Evolutionary conservation across 2,888 invertebrate species (phyloP).

Genomic region (Drosophila mulleri): DNA sequence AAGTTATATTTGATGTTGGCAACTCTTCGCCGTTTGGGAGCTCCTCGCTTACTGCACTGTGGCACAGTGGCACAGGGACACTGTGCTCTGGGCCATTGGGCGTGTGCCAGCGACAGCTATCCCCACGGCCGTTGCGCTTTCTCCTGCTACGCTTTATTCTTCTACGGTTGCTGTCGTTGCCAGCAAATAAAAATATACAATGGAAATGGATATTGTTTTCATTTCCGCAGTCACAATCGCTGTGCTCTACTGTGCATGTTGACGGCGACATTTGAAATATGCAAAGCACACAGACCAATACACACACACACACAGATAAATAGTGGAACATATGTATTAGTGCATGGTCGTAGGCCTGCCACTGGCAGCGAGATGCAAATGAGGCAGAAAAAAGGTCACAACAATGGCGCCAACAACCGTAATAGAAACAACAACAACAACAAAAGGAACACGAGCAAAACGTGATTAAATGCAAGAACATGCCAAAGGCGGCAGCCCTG

Average conservation of each 20-base stretch:
- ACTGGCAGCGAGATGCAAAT: conserved; percentile 56
- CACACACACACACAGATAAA: conserved; percentile 2
- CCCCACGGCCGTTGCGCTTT: conserved; percentile 72
- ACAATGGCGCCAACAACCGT: conserved; percentile 63
- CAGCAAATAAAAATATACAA: conserved; percentile 72
- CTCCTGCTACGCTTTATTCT: conserved; percentile 15
- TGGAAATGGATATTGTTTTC: conserved; percentile 79
- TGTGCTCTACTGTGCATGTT: conserved; percentile 45
- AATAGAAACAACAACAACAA: conserved; percentile 27
- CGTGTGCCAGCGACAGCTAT: conserved; percentile 66
- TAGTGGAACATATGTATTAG: conserved; percentile 12
- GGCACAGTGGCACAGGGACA: conserved; percentile 31
- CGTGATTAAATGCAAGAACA: conserved; percentile 74
- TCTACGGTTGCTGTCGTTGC: conserved; percentile 26
- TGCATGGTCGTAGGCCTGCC: conserved; percentile 34
- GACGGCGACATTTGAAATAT: conserved; percentile 58
- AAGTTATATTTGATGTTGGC: conserved; percentile 17
- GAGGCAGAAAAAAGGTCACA: conserved; percentile 64
- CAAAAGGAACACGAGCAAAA: conserved; percentile 25
- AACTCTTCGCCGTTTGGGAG: conserved; percentile 29
- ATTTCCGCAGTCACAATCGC: conserved; percentile 66
- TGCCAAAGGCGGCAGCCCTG: conserved; percentile 54
- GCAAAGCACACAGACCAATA: conserved; percentile 27
- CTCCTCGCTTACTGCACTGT: conserved; percentile 16
- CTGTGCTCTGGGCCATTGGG: conserved; percentile 58